Conservation (phyloP, 92 coral and sea anemone species). For the Blastomussa wellsi region DNA sequence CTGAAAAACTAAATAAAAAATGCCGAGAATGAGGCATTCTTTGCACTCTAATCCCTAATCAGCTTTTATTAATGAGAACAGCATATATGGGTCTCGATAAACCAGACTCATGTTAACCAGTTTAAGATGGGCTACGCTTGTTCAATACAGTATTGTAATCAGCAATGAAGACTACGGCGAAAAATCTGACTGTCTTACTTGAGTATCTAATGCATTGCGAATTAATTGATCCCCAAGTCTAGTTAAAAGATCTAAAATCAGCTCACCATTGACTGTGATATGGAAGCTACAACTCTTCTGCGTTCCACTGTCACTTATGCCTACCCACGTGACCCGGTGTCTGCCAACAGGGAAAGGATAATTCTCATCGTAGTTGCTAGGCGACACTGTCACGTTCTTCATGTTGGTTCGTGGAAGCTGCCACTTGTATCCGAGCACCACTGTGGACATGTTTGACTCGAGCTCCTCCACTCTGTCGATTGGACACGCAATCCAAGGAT, state of each 20-base stretch:
- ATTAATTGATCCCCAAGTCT: too few species aligned
- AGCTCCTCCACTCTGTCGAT: slow-evolving; percentile 72
- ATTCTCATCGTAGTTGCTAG: slow-evolving; percentile 74
- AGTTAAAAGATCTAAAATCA: not conserved
- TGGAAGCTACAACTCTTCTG: slow-evolving; percentile 76
- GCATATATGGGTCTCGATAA: too few species aligned
- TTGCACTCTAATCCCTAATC: too few species aligned
- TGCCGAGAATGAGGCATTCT: too few species aligned
- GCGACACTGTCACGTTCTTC: slow-evolving; percentile 71
- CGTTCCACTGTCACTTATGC: slow-evolving; percentile 75
- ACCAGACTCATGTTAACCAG: too few species aligned
- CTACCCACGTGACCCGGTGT: slow-evolving; percentile 91
- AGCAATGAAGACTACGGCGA: too few species aligned
- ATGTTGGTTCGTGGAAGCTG: slow-evolving; percentile 82
- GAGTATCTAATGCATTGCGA: too few species aligned
- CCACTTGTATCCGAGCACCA: slow-evolving; percentile 86
- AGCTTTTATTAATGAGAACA: too few species aligned
- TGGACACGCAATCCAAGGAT: slow-evolving; percentile 97
- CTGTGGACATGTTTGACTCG: slow-evolving; percentile 53
- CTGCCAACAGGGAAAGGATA: slow-evolving; percentile 91
- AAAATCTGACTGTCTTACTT: too few species aligned
- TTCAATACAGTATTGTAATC: too few species aligned
- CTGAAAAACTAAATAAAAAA: not conserved
- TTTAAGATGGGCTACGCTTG: too few species aligned
- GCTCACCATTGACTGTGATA: slow-evolving; percentile 80